Percentiles rank a stretch among this genome's conserved stretches.
These are phyloP conservation scores for Syrmaticus mikado DNA, from an alignment of 2,113 vertebrate genomes.

Conservation along the genomic window DNA sequence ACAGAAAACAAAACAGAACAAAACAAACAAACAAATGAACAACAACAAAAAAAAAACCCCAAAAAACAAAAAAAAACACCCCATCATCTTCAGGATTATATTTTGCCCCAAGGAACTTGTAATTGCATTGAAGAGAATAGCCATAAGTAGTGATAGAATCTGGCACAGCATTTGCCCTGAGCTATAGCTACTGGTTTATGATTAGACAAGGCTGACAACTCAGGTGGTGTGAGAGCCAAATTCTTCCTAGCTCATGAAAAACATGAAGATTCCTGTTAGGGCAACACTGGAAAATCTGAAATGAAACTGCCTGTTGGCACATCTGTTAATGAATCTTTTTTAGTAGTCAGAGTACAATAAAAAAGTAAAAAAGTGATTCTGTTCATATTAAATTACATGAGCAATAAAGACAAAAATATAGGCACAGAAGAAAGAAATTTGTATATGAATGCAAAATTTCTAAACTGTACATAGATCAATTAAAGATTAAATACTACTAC, in stretches of 20 bases:
- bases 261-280: not conserved
- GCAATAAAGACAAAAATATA: not conserved
- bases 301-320: not conserved
- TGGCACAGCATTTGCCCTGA: not conserved
- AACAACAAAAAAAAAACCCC: no score
- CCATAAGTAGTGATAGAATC: not conserved
- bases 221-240: not conserved
- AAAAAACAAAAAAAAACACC: not conserved
- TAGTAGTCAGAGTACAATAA: not conserved
- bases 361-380: not conserved
- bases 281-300: not conserved
- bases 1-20: not conserved
- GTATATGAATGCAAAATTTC: not conserved
- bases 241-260: not conserved
- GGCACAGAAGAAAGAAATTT: not conserved
- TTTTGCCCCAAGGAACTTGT: not conserved
- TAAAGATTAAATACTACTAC: not conserved
- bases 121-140: not conserved
- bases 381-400: not conserved
- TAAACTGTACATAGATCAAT: not conserved
- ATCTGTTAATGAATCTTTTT: not conserved
- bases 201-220: not conserved
- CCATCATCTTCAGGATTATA: not conserved
- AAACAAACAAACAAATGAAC: no score
- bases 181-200: not conserved